These are phyloP conservation scores for Pipistrellus pipistrellus DNA, from an alignment of 2,797 vertebrate species.

Conservation along the genomic window DNA sequence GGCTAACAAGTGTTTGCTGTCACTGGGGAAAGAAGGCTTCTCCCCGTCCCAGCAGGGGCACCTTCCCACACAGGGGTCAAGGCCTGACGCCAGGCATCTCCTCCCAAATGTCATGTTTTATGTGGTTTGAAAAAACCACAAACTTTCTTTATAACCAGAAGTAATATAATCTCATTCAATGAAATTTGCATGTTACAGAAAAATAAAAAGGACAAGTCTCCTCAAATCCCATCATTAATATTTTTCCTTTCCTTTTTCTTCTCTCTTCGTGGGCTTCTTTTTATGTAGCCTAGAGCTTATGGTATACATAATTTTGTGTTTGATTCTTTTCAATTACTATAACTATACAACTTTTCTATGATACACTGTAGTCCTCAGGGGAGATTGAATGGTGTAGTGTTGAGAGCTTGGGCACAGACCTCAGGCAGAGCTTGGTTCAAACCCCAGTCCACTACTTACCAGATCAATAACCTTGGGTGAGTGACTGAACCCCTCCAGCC, in stretches of 20 bases:
- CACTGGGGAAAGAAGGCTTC: constrained; percentile 40
- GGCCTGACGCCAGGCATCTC: not conserved
- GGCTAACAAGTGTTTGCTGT: constrained; percentile 19
- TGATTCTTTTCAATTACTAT: not conserved
- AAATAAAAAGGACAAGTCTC: not conserved
- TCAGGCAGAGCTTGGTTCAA: not conserved
- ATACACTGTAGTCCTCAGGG: not conserved
- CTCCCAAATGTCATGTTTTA: not conserved
- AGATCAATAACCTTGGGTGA: not conserved
- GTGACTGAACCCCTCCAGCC: not conserved
- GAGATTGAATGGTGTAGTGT: not conserved
- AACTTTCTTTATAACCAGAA: not conserved
- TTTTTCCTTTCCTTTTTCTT: not conserved
- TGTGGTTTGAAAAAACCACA: not conserved
- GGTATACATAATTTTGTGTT: not conserved
- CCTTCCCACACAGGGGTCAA: not conserved
- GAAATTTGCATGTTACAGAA: not conserved
- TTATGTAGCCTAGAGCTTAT: not conserved
- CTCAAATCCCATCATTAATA: not conserved
- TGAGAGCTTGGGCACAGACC: not conserved
- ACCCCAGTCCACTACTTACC: not conserved
- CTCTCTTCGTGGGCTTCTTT: not conserved
- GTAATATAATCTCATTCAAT: not conserved
- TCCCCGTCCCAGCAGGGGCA: not conserved
- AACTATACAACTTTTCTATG: not conserved